Conservation (phyloP, 2,888 invertebrate species). For the Trissonchulus sp. region DNA sequence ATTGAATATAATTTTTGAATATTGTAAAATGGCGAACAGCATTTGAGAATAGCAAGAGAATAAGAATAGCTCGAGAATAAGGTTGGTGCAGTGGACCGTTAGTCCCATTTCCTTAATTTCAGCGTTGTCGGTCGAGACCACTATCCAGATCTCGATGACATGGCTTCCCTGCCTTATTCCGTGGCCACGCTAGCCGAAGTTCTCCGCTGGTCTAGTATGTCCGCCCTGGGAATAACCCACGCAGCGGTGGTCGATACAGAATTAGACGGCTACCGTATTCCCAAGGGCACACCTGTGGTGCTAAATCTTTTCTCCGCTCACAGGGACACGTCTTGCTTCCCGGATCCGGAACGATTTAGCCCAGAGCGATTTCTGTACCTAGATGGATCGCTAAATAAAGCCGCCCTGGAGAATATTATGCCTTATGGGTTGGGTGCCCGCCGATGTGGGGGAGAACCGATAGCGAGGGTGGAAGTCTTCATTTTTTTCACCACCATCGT, state of each 20-base stretch:
- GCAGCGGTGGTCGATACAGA: constrained; percentile 40
- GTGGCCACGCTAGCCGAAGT: constrained; percentile 24
- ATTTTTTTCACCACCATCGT: constrained; percentile 30
- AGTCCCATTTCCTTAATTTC: constrained; percentile 1
- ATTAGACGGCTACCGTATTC: constrained; percentile 45
- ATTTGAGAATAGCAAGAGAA: too few species aligned
- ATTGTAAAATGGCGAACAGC: too few species aligned
- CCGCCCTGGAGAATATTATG: neutral
- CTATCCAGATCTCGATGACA: neutral
- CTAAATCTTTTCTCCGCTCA: constrained; percentile 41
- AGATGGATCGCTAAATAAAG: neutral
- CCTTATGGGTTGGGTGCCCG: constrained; percentile 32
- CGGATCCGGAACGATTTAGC: constrained; percentile 41
- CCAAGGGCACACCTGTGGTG: constrained; percentile 41
- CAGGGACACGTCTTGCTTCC: constrained; percentile 40
- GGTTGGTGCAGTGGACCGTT: too few species aligned
- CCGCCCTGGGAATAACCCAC: constrained; percentile 42
- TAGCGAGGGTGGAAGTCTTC: constrained; percentile 32
- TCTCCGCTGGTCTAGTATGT: constrained; percentile 39
- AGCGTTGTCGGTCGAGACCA: neutral
- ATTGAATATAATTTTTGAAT: too few species aligned
- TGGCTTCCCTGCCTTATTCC: neutral
- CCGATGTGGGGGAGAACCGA: constrained; percentile 32
- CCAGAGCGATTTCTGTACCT: constrained; percentile 42
- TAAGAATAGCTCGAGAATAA: too few species aligned